These are phyloP conservation scores for Ricordea florida DNA, from an alignment of 92 coral and sea anemone species.

Conservation along the genomic window DNA sequence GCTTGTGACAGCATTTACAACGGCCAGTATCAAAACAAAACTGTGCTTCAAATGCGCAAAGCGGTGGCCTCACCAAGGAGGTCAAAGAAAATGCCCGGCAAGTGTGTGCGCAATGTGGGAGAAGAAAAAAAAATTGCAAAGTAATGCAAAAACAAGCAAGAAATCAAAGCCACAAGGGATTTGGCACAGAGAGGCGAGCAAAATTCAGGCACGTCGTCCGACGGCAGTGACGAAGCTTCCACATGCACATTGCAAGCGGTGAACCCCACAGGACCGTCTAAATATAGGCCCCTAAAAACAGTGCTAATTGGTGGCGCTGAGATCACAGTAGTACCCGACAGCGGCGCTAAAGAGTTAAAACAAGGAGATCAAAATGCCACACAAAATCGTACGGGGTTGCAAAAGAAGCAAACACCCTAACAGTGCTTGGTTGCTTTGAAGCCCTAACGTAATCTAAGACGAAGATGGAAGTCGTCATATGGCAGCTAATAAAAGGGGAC, in stretches of 20 bases:
- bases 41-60: too few relatives aligned
- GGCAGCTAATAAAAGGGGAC: conserved; percentile 11
- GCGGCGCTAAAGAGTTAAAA: too few relatives aligned
- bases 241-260: background rate
- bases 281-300: background rate
- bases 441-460: background rate
- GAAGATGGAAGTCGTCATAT: too few relatives aligned
- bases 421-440: conserved; percentile 9
- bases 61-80: too few relatives aligned
- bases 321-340: conserved; percentile 8
- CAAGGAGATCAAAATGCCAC: background rate
- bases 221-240: conserved; percentile 4
- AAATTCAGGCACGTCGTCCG: conserved; percentile 10
- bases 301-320: background rate
- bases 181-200: conserved; percentile 2
- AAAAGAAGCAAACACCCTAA: background rate
- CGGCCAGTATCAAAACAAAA: too few relatives aligned
- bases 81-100: too few relatives aligned
- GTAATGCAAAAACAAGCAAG: conserved; percentile 11
- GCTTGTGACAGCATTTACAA: too few relatives aligned
- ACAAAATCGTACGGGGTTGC: conserved; percentile 7
- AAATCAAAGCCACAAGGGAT: conserved; percentile 9
- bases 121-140: background rate
- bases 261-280: background rate
- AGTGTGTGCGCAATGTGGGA: background rate